Conservation (phyloP, 2,888 invertebrate genomes). For the Campoplex capitator region DNA sequence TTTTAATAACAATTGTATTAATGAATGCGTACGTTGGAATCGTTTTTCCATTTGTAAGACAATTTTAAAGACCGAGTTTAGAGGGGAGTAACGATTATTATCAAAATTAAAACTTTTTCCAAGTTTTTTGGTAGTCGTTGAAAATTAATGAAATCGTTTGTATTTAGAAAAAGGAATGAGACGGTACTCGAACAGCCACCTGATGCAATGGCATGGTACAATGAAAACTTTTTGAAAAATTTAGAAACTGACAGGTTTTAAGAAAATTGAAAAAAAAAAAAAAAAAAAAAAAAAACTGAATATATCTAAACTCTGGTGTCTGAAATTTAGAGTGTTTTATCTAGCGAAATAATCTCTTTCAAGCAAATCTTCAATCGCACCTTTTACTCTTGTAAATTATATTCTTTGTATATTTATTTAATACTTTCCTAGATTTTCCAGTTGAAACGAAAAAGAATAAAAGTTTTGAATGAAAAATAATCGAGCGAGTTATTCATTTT, state of each 20-base stretch:
- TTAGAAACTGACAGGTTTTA: background rate
- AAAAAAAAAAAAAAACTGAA: background rate
- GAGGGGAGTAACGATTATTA: background rate
- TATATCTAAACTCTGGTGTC: background rate
- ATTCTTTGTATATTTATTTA: background rate
- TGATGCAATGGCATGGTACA: conserved; percentile 73
- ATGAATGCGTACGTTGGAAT: background rate
- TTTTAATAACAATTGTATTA: background rate
- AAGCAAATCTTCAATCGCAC: background rate
- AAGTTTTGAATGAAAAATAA: background rate
- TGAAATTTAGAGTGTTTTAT: background rate
- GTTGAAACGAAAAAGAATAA: background rate
- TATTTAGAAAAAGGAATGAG: background rate
- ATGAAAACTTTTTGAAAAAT: conserved; percentile 27
- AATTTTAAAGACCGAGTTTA: conserved; percentile 3
- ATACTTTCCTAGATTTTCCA: background rate
- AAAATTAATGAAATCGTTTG: background rate
- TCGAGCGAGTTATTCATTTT: too few species aligned
- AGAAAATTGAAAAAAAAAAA: too few species aligned
- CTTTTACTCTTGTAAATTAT: background rate
- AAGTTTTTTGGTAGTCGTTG: background rate
- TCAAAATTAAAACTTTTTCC: background rate
- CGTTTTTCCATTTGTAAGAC: background rate
- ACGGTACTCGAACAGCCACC: conserved; percentile 69
- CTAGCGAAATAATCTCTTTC: background rate